Evolutionary conservation across 2,113 vertebrate genomes (phyloP), one percentile per base, ranked within the genome.

Genomic region (Phaethon lepturus): DNA sequence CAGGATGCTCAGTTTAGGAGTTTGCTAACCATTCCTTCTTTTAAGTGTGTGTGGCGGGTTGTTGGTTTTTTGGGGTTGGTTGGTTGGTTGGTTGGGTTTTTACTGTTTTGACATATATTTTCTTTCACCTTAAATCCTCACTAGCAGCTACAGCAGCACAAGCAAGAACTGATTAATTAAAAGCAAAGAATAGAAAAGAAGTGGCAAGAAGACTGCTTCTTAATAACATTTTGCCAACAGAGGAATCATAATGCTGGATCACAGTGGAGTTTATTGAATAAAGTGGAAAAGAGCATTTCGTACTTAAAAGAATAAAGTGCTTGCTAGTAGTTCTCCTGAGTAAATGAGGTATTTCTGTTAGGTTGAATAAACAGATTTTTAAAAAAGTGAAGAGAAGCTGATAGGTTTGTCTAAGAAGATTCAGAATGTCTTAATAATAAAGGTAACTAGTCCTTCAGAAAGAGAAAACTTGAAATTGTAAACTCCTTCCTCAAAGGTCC

Each of bases 11-110:
- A 49, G 12, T 35, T 63, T 40, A 59, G 22, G 33, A 12, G 7
- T 76, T 80, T 67, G 6, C 6, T 86, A 83, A n/a, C 3, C 5
- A 29, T 73, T 76, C 24, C 0, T 9, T 26, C 50, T 64, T 80
- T 52, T 17, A 75, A 40, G 26, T 14, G 4, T 2, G 0, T 4
- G 6, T 5, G 45, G 10, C 3, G 6, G 2, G 7, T 40, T 6
- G 24, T 9, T n/a, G 29, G 2, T 45, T 13, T 45, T 45, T 9
- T n/a, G 29, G 2, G 1, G 5, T 28, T 73, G 23, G 44, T 60
- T 52, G 5, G 1, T 29, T 67, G 17, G 13, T 14, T 47, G 7
- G 11, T 8, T 56, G 7, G 7, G 5, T 52, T 72, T 76, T 60
- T 42, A 69, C 1, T 40, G 19, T 64, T 80, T 68, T 52, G 17